Evolutionary conservation across 2,797 vertebrate genomes (phyloP).

Genomic region (Falco berigora): DNA sequence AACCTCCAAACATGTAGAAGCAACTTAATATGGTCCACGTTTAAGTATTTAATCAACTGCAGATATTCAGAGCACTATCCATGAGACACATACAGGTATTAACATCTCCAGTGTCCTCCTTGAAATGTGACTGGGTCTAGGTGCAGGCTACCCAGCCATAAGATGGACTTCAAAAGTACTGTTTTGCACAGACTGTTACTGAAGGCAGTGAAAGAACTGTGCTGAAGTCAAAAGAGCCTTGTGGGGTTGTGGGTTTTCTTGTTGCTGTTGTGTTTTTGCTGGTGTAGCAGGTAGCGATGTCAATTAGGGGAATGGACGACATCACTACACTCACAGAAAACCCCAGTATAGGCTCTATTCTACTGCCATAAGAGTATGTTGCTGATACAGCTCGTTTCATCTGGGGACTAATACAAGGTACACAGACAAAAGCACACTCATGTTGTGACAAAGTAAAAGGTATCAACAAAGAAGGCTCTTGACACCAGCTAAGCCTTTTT

Average conservation of each 20-base stretch:
- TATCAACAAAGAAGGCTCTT: neutral
- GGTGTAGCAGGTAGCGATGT: neutral
- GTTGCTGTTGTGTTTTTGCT: neutral
- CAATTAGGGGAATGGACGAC: neutral
- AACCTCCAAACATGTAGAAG: neutral
- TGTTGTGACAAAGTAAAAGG: neutral
- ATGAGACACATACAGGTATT: neutral
- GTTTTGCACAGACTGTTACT: neutral
- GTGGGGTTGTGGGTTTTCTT: neutral
- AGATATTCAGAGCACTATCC: neutral
- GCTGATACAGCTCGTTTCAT: neutral
- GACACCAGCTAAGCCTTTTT: neutral
- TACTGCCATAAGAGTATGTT: neutral
- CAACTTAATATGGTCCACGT: neutral
- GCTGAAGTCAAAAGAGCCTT: neutral
- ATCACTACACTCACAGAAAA: fast-evolving
- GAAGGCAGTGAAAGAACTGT: neutral
- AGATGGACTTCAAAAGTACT: fast-evolving
- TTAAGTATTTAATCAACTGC: neutral
- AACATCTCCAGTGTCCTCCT: neutral
- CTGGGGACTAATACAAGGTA: neutral
- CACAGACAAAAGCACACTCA: neutral
- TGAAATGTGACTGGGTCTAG: neutral
- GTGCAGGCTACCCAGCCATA: neutral
- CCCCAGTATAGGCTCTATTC: neutral